These are phyloP conservation scores for Eurystomus glaucurus DNA, from an alignment of 2,797 vertebrate genomes.

Conservation along the genomic window DNA sequence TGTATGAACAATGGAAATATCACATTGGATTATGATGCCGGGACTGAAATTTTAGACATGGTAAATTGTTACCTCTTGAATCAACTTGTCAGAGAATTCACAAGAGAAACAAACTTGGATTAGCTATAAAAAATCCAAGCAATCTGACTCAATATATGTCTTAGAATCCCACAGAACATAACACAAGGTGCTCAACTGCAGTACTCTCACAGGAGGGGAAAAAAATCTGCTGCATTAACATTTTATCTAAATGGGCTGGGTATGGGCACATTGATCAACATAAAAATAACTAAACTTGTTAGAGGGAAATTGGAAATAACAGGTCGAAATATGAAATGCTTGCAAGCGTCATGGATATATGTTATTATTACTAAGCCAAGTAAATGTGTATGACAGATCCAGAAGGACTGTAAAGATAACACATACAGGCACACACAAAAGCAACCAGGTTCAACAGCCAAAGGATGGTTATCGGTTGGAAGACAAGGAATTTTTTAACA, in stretches of 20 bases:
- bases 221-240: neutral
- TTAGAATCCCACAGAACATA: neutral
- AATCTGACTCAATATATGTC: neutral
- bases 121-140: neutral
- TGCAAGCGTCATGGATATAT: neutral
- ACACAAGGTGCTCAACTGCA: neutral
- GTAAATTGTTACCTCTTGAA: neutral
- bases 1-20: neutral
- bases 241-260: neutral
- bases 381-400: neutral
- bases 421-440: neutral
- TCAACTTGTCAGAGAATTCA: neutral
- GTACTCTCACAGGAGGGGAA: neutral
- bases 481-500: neutral
- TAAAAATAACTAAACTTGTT: neutral
- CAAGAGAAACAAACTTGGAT: neutral
- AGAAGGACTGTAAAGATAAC: neutral
- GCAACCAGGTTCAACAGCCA: neutral
- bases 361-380: neutral
- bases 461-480: neutral
- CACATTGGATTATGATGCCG: neutral
- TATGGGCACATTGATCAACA: neutral
- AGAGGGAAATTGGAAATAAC: neutral
- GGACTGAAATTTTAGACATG: neutral
- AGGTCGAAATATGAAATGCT: neutral